Conservation (phyloP, 2,797 vertebrate species). For the Bradypus variegatus region DNA sequence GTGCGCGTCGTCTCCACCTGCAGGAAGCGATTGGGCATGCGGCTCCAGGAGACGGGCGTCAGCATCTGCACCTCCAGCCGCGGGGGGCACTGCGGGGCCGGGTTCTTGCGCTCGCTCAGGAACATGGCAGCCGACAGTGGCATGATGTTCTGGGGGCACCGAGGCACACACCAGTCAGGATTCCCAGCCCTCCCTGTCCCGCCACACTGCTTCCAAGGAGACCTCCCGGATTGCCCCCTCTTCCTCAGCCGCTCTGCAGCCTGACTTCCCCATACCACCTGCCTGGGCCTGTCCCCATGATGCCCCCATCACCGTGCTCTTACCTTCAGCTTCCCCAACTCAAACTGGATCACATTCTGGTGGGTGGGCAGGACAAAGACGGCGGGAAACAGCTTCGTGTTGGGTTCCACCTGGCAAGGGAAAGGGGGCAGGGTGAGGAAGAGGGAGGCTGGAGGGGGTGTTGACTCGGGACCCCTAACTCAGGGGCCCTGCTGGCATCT, state of each 20-base stretch:
- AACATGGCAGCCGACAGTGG: conserved; percentile 97
- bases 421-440: background rate
- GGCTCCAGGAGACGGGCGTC: conserved; percentile 91
- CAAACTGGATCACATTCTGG: conserved; percentile 90
- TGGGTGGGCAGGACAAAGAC: conserved; percentile 84
- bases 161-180: background rate
- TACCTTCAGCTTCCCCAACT: conserved; percentile 93
- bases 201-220: background rate
- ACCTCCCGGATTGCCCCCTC: background rate
- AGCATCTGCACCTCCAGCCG: conserved; percentile 86
- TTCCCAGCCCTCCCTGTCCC: background rate
- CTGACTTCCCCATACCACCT: background rate
- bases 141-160: conserved; percentile 88
- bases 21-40: conserved; percentile 90
- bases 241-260: background rate
- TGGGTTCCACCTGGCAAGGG: conserved; percentile 87
- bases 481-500: background rate
- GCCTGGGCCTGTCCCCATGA: background rate
- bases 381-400: conserved; percentile 94
- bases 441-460: too few species aligned
- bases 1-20: conserved; percentile 78
- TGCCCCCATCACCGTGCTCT: background rate
- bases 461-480: background rate
- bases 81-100: conserved; percentile 89
- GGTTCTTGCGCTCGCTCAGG: conserved; percentile 88